phyloP scores from a whole-genome alignment of 2,113 vertebrate genomes.

The Sorex fumeus region DNA sequence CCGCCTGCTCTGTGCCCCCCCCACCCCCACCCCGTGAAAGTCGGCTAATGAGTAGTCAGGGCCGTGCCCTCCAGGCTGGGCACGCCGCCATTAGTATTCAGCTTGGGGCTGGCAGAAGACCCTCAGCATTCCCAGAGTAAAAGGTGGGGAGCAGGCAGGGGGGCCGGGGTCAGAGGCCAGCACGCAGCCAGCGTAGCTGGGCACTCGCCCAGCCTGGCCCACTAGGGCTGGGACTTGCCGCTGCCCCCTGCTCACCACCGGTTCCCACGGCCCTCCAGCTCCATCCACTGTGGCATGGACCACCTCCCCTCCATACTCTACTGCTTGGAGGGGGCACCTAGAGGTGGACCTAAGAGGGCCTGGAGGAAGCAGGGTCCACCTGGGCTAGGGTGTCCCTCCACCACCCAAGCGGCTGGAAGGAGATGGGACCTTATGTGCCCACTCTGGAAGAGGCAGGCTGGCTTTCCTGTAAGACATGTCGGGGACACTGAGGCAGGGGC shows the following conservation, averaged over 20 bases:
- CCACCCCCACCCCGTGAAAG: no score
- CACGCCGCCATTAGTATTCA: constrained; percentile 17
- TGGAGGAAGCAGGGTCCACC: not conserved
- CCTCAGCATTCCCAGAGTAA: not conserved
- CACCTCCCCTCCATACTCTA: not conserved
- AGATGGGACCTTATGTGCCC: not conserved
- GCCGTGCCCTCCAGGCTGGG: no score
- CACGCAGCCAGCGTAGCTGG: not conserved
- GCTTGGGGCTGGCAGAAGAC: not conserved
- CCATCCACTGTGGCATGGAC: not conserved
- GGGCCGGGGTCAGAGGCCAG: not conserved
- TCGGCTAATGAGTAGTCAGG: constrained; percentile 21
- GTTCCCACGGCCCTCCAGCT: no score
- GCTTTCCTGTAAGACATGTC: not conserved
- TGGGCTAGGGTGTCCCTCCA: not conserved
- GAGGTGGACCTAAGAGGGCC: no score
- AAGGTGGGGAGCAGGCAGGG: not conserved
- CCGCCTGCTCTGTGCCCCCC: no score
- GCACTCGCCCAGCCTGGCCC: not conserved
- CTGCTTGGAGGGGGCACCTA: not conserved
- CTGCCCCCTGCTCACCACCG: not conserved
- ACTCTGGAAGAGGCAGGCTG: not conserved
- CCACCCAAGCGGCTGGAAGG: not conserved
- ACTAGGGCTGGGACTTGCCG: not conserved
- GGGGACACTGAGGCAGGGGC: constrained; percentile 23